Evolutionary conservation across 2,888 invertebrate genomes (phyloP), one percentile per base, ranked within the genome.

Genomic region (Pantelozetes paolii): DNA sequence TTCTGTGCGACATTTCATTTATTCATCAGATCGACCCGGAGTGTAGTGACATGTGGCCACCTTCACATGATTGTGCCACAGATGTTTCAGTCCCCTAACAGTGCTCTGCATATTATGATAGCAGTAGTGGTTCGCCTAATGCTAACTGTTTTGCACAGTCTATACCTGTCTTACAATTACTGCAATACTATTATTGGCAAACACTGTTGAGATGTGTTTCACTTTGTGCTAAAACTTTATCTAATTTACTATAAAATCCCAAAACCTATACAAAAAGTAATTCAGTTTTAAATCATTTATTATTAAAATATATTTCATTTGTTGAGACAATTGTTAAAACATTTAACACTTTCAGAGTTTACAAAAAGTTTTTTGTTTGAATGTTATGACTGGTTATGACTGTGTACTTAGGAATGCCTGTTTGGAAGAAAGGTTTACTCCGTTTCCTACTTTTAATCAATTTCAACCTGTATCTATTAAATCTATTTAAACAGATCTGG

Each of bases 61-160:
- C 62, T 62, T 62, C 62, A 62, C 62, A 62, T 62, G 62, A 62
- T 62, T 62, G 62, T 62, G 62, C 32, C 62, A 62, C 62, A 62
- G 30, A 62, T 62, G 62, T 62, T 62, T 62, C 20, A 36, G 28
- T 62, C 62, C 32, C 62, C 28, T 28, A 5, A 57, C 32, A 26
- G 28, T 59, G 59, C 59, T 28, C 59, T 59, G 59, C 59, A 59
- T 59, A 59, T 59, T 59, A 59, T 59, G 59, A 59, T 59, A 59
- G 59, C 23, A 59, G 59, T 59, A 59, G 59, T 59, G 59, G 59
- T 30, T 59, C 59, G n/a, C 28, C 28, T 59, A 26, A 59, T 28
- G 15, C 59, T 28, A 59, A n/a, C n/a, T n/a, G n/a, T n/a, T n/a
- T 59, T 59, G 15, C 28, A 59, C 23, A 59, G 59, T 59, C 59